Percentiles rank a stretch among this genome's conserved stretches.
phyloP scores from a whole-genome alignment of 2,113 vertebrate genomes.

The Noturus placidus region DNA sequence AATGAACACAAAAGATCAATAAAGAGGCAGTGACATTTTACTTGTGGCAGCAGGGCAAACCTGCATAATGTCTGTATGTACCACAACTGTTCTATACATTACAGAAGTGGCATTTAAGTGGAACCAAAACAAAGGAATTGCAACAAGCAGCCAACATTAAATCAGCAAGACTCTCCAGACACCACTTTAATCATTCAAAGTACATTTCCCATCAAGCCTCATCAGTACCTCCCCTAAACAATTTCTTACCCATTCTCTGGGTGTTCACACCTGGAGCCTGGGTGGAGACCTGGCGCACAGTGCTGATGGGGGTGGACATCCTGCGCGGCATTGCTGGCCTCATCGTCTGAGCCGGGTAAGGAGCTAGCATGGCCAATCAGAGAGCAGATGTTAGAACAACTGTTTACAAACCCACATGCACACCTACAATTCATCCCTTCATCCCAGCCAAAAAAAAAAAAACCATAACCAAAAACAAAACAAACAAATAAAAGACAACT shows the following conservation, averaged over 20 bases:
- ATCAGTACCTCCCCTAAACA: too few species aligned
- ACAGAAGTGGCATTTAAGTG: not conserved
- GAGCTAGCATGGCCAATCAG: slow-evolving; percentile 54
- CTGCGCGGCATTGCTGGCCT: slow-evolving; percentile 68
- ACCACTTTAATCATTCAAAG: not conserved
- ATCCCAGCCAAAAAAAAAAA: not conserved
- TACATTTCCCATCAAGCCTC: not conserved
- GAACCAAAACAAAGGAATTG: not conserved
- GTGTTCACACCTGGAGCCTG: slow-evolving; percentile 79
- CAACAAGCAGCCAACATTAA: not conserved
- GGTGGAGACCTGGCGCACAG: slow-evolving; percentile 82
- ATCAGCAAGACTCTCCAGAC: not conserved
- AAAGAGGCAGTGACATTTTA: not conserved
- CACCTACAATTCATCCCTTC: not conserved
- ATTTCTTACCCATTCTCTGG: slow-evolving; percentile 82
- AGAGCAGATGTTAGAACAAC: not conserved
- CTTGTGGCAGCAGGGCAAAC: not conserved
- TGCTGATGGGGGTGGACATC: slow-evolving; percentile 74
- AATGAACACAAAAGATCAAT: not conserved
- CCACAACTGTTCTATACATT: not conserved
- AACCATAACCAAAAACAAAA: not conserved
- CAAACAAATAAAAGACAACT: too few species aligned
- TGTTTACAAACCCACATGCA: not conserved
- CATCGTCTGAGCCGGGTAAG: slow-evolving; percentile 71
- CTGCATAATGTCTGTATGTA: not conserved